Conservation (phyloP, 2,113 vertebrate species). For the Ictalurus furcatus region DNA sequence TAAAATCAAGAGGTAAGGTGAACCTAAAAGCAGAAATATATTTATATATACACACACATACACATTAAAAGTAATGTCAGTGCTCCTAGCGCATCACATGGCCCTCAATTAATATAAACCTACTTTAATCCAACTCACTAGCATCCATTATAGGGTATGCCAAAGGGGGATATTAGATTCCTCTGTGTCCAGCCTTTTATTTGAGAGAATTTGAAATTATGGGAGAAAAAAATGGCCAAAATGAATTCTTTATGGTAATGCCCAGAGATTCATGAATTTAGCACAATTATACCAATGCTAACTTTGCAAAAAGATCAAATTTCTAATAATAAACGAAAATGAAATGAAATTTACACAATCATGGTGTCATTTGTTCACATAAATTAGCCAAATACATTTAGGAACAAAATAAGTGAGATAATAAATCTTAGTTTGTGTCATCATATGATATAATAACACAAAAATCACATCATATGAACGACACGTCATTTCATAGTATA, state of each 20-base stretch:
- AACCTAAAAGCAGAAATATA: slow-evolving; percentile 59
- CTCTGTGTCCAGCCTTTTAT: slow-evolving; percentile 58
- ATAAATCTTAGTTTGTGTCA: background rate
- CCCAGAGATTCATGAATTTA: slow-evolving; percentile 1
- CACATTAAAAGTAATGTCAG: slow-evolving; percentile 57
- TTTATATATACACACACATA: slow-evolving; percentile 47
- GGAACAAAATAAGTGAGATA: background rate
- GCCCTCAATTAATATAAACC: slow-evolving; percentile 64
- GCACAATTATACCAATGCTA: background rate
- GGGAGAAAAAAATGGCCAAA: background rate
- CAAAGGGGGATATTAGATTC: slow-evolving; percentile 34
- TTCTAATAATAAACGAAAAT: background rate
- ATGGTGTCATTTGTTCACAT: background rate
- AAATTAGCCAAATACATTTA: background rate
- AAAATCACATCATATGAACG: slow-evolving; percentile 2
- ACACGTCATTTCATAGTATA: slow-evolving; percentile 24
- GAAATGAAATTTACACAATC: background rate
- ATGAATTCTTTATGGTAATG: background rate
- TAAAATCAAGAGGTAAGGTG: slow-evolving; percentile 40
- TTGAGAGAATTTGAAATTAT: background rate
- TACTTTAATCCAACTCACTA: slow-evolving; percentile 54
- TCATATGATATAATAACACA: slow-evolving; percentile 1
- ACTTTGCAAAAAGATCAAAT: background rate
- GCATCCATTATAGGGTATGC: slow-evolving; percentile 38
- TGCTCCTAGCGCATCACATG: slow-evolving; percentile 58